A percentile compares a stretch with the other conserved stretches of the same genome.
Evolutionary conservation across 1,140 invertebrate genomes (phyloP).

Genomic region (Dinothrombium tinctorium): DNA sequence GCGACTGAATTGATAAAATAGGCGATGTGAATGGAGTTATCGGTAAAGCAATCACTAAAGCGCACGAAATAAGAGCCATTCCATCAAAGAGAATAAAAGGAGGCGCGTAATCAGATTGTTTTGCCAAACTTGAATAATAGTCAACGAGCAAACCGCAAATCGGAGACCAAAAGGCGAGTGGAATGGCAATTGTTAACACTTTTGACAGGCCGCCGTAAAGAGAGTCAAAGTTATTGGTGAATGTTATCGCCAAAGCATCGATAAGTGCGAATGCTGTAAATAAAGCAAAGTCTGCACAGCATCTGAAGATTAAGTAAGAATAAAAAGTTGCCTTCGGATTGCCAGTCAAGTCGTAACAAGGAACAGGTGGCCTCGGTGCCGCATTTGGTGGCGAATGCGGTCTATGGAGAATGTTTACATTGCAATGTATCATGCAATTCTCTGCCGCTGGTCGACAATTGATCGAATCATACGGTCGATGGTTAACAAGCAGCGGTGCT

Average conservation of each 20-base stretch:
- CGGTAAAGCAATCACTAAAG: slow-evolving; percentile 13
- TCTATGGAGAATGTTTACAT: slow-evolving; percentile 8
- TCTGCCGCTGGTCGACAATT: slow-evolving; percentile 12
- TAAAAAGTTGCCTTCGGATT: slow-evolving; percentile 14
- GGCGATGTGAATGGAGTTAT: slow-evolving; percentile 1
- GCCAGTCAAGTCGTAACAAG: slow-evolving; percentile 13
- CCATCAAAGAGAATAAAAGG: slow-evolving; percentile 13
- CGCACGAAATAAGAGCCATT: slow-evolving; percentile 12
- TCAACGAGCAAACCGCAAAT: slow-evolving; percentile 14
- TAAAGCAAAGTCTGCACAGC: slow-evolving; percentile 13
- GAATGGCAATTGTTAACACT: slow-evolving; percentile 1
- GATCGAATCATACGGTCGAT: slow-evolving; percentile 12
- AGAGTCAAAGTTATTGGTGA: slow-evolving; percentile 14
- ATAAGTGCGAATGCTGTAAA: slow-evolving; percentile 12
- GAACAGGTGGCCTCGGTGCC: no score
- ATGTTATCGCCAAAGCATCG: slow-evolving; percentile 14
- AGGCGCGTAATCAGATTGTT: slow-evolving; percentile 13
- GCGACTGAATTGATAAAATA: background rate
- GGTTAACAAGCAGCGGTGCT: slow-evolving; percentile 11
- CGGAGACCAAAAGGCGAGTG: slow-evolving; percentile 12
- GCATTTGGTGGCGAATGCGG: background rate
- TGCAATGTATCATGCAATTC: slow-evolving; percentile 14
- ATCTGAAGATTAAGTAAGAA: slow-evolving; percentile 13
- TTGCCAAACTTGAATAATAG: slow-evolving; percentile 10
- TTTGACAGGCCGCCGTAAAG: slow-evolving; percentile 11